Conservation (phyloP, 1,140 invertebrate genomes). For the Apis laboriosa region DNA sequence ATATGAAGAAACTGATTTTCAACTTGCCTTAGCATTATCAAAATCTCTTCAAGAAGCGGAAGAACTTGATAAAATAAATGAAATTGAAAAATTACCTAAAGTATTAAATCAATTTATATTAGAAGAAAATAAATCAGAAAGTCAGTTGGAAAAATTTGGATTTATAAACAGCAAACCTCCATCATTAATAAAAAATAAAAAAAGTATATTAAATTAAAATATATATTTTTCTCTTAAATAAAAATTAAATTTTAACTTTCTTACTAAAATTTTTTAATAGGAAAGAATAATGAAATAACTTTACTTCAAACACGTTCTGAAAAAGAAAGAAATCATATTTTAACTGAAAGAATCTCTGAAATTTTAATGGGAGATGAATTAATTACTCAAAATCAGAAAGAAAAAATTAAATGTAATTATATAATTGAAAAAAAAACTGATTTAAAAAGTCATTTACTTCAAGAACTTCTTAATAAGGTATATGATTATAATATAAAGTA, state of each 20-base stretch:
- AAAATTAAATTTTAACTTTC: neutral
- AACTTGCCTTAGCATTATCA: slow-evolving; percentile 80
- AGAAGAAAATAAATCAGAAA: slow-evolving; percentile 47
- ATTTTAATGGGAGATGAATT: slow-evolving; percentile 74
- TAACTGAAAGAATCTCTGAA: slow-evolving; percentile 80
- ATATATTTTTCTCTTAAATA: slow-evolving; percentile 6
- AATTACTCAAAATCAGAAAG: slow-evolving; percentile 64
- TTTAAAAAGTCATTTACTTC: slow-evolving; percentile 63
- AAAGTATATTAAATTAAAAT: slow-evolving; percentile 63
- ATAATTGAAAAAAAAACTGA: slow-evolving; percentile 38
- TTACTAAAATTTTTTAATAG: slow-evolving; percentile 20
- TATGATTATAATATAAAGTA: neutral
- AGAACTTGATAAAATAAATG: slow-evolving; percentile 71
- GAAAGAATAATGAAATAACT: slow-evolving; percentile 58
- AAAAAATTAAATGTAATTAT: neutral
- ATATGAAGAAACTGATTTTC: slow-evolving; percentile 74
- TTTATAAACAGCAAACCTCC: slow-evolving; percentile 70
- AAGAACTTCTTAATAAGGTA: slow-evolving; percentile 60
- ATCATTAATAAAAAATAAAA: slow-evolving; percentile 60
- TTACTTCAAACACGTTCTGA: slow-evolving; percentile 75
- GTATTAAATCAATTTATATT: slow-evolving; percentile 52
- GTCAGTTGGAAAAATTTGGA: slow-evolving; percentile 72
- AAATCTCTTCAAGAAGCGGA: slow-evolving; percentile 79
- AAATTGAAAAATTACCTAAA: slow-evolving; percentile 66
- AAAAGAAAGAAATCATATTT: slow-evolving; percentile 77